phyloP scores from a whole-genome alignment of 2,113 vertebrate species.

The Odocoileus hemionus region DNA sequence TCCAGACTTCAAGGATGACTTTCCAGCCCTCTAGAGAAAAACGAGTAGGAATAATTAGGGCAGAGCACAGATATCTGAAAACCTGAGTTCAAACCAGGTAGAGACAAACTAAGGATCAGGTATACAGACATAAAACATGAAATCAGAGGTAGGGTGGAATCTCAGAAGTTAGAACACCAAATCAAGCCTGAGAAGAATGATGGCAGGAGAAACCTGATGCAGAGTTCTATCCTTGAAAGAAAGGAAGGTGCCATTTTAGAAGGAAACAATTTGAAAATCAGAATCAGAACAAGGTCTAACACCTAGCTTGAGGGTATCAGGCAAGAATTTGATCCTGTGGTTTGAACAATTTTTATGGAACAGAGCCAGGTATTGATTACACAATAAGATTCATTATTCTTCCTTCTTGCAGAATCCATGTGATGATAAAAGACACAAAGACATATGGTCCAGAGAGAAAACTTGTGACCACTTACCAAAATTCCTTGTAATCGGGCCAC shows the following conservation, averaged over 20 bases:
- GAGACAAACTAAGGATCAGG: background rate
- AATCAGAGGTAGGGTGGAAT: background rate
- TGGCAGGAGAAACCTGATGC: background rate
- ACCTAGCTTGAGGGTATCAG: background rate
- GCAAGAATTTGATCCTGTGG: background rate
- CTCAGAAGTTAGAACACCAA: background rate
- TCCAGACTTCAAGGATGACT: background rate
- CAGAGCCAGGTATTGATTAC: background rate
- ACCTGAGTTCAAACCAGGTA: background rate
- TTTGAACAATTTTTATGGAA: background rate
- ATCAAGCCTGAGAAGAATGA: background rate
- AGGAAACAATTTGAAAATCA: background rate
- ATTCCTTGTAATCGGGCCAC: slow-evolving; percentile 87
- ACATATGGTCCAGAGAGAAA: slow-evolving; percentile 88
- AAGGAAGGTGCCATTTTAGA: background rate
- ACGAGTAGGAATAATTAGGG: background rate
- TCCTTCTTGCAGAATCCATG: slow-evolving; percentile 81
- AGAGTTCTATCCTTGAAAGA: background rate
- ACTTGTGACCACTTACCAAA: slow-evolving; percentile 85
- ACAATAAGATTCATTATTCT: background rate
- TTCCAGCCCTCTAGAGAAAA: background rate
- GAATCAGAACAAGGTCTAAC: background rate
- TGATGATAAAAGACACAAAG: slow-evolving; percentile 85
- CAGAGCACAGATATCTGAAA: background rate
- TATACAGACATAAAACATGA: background rate